Base-by-base conservation (phyloP, 2,113 vertebrate genomes). In the Peucedramus taeniatus region DNA sequence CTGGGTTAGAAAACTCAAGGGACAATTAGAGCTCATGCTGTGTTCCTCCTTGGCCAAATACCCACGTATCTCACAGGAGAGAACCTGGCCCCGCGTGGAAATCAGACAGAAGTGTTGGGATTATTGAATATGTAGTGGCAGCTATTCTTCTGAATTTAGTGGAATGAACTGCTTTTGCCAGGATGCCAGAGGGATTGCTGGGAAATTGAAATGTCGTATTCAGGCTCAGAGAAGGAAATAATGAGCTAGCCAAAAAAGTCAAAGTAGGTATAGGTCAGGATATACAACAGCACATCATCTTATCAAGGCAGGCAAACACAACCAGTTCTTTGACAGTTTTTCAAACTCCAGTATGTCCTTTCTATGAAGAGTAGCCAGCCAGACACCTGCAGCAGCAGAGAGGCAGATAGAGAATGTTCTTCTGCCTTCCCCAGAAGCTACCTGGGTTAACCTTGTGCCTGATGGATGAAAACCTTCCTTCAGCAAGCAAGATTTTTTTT, bases 81-180 rank as follows among this genome's bases (percentile, higher is more conserved):
- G 27, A 70, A 31, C 30, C 42, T 70, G 71, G 50, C 12, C 82
- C 45, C 30, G 1, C 0, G 0, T 0, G 1, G 59, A 39, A 88
- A 33, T 68, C 5, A 3, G 42, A n/a, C 20, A 57, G 39, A 69
- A 60, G 35, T 17, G 26, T 37, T 72, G 42, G 37, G 16, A 51
- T 82, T 82, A n/a, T 49, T 85, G 86, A 63, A 28, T 59, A 9
- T 28, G 27, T 51, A 74, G 60, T 1, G 0, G 30, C 47, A 79
- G 21, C 0, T 2, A 6, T 74, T 84, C 59, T 51, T 63, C 33
- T 0, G 0, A 85, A 61, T 26, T 1, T 1, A 56, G 27, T 22
- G 54, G 33, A 86, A 54, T 40, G 26, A 61, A 18, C 35, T 71
- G n/a, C 31, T 39, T 82, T 81, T 84, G 70, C 61, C 77, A 83